phyloP scores from a whole-genome alignment of 2,797 vertebrate species.

The Rhinella marina region DNA sequence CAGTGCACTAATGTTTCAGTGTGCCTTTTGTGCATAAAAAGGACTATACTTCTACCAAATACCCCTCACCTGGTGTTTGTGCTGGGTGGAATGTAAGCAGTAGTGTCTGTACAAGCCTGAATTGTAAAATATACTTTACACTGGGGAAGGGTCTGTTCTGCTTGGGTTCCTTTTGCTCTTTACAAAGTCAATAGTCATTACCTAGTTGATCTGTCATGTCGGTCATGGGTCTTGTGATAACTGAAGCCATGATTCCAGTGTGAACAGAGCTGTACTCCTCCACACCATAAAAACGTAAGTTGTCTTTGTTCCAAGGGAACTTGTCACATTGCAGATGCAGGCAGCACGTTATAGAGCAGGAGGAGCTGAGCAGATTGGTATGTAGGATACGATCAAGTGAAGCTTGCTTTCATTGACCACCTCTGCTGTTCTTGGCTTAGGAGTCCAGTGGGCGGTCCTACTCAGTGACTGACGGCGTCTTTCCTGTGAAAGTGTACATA shows the following conservation, averaged over 20 bases:
- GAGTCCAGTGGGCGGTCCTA: too few relatives aligned
- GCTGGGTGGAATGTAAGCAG: not conserved
- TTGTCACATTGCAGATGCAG: too few relatives aligned
- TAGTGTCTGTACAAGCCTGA: not conserved
- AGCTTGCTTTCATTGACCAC: too few relatives aligned
- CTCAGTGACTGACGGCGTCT: too few relatives aligned
- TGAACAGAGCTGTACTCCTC: not conserved
- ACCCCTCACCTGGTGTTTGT: not conserved
- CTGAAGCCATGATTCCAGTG: not conserved
- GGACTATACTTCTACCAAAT: not conserved
- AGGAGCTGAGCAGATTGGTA: too few relatives aligned
- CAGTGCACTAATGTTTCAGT: not conserved
- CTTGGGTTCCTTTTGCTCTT: not conserved
- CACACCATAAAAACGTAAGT: not conserved
- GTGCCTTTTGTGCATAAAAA: constrained; percentile 4
- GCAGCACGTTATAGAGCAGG: too few relatives aligned
- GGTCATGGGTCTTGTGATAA: not conserved
- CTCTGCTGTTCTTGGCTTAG: too few relatives aligned
- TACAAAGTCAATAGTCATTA: not conserved
- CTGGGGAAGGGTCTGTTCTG: not conserved
- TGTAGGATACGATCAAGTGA: too few relatives aligned
- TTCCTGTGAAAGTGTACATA: too few relatives aligned
- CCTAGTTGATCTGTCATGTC: not conserved
- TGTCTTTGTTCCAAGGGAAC: too few relatives aligned
- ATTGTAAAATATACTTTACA: not conserved